Evolutionary conservation across 2,888 invertebrate genomes (phyloP), one percentile per base, ranked within the genome.

Genomic region (Taphrorychus bicolor): DNA sequence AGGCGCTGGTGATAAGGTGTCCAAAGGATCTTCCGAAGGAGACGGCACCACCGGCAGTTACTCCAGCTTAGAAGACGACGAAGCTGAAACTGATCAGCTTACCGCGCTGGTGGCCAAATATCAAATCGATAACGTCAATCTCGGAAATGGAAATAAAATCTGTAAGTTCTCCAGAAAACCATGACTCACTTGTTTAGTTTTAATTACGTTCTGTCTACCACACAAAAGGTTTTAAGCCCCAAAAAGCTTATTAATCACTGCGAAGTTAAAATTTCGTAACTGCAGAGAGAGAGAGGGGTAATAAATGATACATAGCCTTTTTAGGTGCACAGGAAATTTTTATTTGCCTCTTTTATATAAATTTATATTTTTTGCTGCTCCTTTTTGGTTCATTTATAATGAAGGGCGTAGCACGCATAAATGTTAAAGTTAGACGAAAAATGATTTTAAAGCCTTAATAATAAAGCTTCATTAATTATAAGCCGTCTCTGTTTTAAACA

Each of bases 31-130:
- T 9, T 82, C 82, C 2, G 83, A 84, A 73, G 83, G 84, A 1
- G 84, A 84, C 70, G 84, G 82, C 1, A 85, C 85, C 5, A 85
- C 85, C 5, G 85, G 85, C 32, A 84, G 84, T 73, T 85, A 85
- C 73, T 85, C 85, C 17, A 85, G 85, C 73, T 77, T 85, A 53
- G 85, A 85, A 76, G 85, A 85, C 70, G 85, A 85, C 70, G 85
- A 85, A 72, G 84, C 82, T n/a, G 73, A 76, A 49, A 76, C 79
- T 7, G 80, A 83, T 73, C 82, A 82, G 66, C 54, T 68, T 11
- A 78, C 79, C 2, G 81, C 81, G 9, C 74, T 83, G 40, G 81
- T 81, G 2, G 81, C 81, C 52, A 80, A 80, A 73, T 81, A 80
- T 71, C 77, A 80, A 60, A 80, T 80, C 61, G 83, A 83, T 71